These are phyloP conservation scores for Xyliphius kryptos DNA, from an alignment of 2,113 vertebrate species.

Conservation along the genomic window DNA sequence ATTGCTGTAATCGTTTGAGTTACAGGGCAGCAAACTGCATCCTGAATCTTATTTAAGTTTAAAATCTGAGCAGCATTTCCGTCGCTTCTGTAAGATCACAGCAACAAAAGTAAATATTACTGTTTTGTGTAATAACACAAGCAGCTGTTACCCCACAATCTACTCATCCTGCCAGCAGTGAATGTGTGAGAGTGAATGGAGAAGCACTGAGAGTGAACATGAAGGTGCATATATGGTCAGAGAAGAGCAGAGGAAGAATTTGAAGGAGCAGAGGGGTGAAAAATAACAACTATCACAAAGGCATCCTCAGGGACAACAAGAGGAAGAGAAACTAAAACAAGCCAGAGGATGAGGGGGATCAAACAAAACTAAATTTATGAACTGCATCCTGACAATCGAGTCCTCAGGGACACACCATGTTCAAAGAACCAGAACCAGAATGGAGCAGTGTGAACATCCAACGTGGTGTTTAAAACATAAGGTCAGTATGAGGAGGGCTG, in stretches of 20 bases:
- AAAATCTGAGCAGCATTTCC: too few species aligned
- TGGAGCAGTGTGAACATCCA: conserved; percentile 2
- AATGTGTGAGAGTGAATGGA: too few species aligned
- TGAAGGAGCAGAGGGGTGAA: background rate
- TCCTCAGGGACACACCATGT: conserved; percentile 9
- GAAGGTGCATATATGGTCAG: background rate
- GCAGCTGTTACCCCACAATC: too few species aligned
- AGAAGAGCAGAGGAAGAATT: conserved; percentile 13
- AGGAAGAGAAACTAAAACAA: conserved; percentile 23
- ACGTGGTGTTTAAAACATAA: background rate
- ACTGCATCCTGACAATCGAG: conserved; percentile 32
- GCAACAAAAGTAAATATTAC: too few species aligned
- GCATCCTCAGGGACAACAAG: conserved; percentile 20
- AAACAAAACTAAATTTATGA: conserved; percentile 39
- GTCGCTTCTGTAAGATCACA: too few species aligned
- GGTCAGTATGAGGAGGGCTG: too few species aligned
- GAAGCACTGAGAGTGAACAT: too few species aligned
- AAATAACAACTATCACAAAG: conserved; percentile 15
- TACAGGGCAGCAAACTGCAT: too few species aligned
- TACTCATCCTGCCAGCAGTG: too few species aligned
- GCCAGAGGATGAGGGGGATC: conserved; percentile 29
- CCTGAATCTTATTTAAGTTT: too few species aligned
- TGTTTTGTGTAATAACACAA: too few species aligned
- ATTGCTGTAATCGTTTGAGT: too few species aligned
- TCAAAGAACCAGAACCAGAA: conserved; percentile 8